Evolutionary conservation across 35 echinoderm and acorn worm species (phyloP).

Genomic region (Apostichopus parvimensis): DNA sequence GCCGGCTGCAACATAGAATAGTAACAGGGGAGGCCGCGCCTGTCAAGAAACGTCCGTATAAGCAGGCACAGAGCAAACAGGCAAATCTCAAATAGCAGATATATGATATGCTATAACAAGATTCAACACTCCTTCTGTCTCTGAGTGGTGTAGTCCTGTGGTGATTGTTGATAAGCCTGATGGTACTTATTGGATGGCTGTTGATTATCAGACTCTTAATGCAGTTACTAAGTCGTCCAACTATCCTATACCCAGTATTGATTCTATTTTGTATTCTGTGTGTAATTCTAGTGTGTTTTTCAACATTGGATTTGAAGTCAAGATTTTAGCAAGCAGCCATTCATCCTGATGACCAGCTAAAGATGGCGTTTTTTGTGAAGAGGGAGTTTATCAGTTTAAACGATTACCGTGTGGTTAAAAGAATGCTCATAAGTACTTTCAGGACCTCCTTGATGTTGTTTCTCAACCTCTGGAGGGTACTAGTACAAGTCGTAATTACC

Average conservation of each 20-base stretch:
- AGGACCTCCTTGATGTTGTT: conserved; percentile 28
- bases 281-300: background rate
- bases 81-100: background rate
- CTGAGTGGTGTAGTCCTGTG: background rate
- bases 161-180: background rate
- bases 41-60: conserved; percentile 14
- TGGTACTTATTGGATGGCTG: background rate
- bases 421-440: conserved; percentile 12
- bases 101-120: background rate
- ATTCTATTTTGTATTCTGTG: too few species aligned
- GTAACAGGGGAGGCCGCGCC: conserved; percentile 1
- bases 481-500: background rate
- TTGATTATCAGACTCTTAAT: background rate
- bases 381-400: conserved; percentile 21
- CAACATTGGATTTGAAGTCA: conserved; percentile 28
- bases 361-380: conserved; percentile 66
- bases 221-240: background rate
- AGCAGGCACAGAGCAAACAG: background rate
- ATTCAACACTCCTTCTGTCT: background rate
- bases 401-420: conserved; percentile 6
- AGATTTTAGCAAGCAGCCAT: conserved; percentile 38
- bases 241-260: background rate
- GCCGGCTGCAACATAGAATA: conserved; percentile 7
- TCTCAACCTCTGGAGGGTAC: background rate
- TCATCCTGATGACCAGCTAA: conserved; percentile 42